Evolutionary conservation across 2,113 vertebrate genomes (phyloP).

Genomic region (Orthonyx spaldingii): DNA sequence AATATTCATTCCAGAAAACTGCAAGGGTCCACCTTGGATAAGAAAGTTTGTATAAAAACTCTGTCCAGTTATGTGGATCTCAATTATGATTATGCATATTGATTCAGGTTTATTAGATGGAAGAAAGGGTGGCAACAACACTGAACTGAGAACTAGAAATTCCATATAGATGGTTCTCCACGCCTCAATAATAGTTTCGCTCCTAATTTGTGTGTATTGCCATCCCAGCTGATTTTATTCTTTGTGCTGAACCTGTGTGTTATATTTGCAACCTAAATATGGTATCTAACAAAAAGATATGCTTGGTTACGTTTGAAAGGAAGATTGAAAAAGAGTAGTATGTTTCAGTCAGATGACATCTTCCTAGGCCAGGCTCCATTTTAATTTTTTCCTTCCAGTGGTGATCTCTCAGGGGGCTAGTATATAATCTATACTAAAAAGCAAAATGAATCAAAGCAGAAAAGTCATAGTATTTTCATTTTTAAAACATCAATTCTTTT

Average conservation of each 20-base stretch:
- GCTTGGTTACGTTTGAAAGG: background rate
- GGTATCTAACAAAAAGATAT: background rate
- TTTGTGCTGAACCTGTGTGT: background rate
- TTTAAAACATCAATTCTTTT: background rate
- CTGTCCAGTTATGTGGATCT: background rate
- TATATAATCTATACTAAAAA: background rate
- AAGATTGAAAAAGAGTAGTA: background rate
- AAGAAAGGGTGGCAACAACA: background rate
- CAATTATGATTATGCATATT: background rate
- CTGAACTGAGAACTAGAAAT: background rate
- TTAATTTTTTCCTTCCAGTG: background rate
- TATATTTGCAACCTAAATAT: background rate
- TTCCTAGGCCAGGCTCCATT: background rate
- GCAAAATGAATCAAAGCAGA: background rate
- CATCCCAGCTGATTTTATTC: background rate
- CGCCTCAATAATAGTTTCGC: background rate
- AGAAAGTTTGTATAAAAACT: background rate
- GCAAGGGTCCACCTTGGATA: rapidly evolving
- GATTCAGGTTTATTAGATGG: background rate
- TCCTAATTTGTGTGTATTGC: background rate
- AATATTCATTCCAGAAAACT: background rate
- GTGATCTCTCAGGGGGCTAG: background rate
- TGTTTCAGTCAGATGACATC: background rate
- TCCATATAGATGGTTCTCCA: background rate
- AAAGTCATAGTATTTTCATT: background rate